phyloP scores from a whole-genome alignment of 2,113 vertebrate species.

The Aythya baeri region DNA sequence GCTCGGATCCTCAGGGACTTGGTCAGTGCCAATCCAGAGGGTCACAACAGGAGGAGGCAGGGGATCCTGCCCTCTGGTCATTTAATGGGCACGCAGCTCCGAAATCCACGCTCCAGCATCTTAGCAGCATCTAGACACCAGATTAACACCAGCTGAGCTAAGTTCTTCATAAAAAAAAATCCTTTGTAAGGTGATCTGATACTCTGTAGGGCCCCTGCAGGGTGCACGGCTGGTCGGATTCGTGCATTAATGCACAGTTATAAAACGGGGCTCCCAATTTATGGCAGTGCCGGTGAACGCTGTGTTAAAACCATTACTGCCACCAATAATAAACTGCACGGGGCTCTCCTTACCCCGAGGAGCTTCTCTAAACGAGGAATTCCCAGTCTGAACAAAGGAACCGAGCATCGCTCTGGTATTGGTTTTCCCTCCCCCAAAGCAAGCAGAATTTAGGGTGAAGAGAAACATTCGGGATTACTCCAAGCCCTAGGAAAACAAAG shows the following conservation, averaged over 20 bases:
- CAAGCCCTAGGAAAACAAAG: constrained; percentile 12
- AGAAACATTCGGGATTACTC: not conserved
- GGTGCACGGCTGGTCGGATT: not conserved
- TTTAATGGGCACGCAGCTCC: not conserved
- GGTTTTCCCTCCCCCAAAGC: not conserved
- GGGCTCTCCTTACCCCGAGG: not conserved
- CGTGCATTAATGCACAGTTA: not conserved
- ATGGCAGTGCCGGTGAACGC: not conserved
- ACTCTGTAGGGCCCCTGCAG: not conserved
- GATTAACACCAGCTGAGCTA: not conserved
- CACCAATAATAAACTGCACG: not conserved
- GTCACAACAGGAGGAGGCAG: not conserved
- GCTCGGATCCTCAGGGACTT: not conserved
- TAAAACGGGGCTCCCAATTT: not conserved
- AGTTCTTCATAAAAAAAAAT: not conserved
- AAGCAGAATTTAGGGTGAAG: not conserved
- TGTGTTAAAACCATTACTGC: not conserved
- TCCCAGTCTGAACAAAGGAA: constrained; percentile 44
- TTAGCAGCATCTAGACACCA: not conserved
- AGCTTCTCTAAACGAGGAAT: not conserved
- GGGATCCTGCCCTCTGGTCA: not conserved
- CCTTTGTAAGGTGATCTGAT: not conserved
- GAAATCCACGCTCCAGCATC: not conserved
- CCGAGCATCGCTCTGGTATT: not conserved
- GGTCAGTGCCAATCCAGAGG: not conserved